Evolutionary conservation across 1,140 invertebrate species (phyloP), one percentile per base, ranked within the genome.

Genomic region (Platyura marginata): DNA sequence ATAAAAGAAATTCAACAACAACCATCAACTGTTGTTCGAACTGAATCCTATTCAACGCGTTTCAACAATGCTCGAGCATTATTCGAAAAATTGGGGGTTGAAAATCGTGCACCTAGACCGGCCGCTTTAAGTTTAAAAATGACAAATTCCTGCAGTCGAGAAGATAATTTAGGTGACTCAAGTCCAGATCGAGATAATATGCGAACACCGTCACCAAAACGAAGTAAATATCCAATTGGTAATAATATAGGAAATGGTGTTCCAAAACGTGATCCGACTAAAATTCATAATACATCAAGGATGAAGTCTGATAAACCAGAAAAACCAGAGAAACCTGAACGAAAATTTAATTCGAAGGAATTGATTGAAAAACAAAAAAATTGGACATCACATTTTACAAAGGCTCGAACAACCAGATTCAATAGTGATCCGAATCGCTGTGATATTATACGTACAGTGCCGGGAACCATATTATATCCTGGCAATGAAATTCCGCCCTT

Each of bases 1-100:
- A 58, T 64, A 21, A 60, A 55, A 44, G 63, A 65, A 48, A 41
- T 39, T 20, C 43, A 55, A 35, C 22, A 46, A 16, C 49, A 54
- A 8, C 54, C 55, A 2, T 52, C 45, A 22, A 79, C 79, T 3
- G 78, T 85, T n/a, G 81, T 81, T 34, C 69, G 86, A 40, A 85
- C 83, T 3, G 86, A 91, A 64, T 88, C 84, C 47, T 85, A 90
- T 57, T 74, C 89, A 47, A 79, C 84, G 15, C 66, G 90, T 39
- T 94, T 95, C 62, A 92, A 92, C 56, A 89, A 83, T 61, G 90
- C 90, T 1, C 68, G 87, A 23, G 89, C 89, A 20, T 69, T 95
- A 19, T 94, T 95, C 63, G 89, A 93, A 60, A 89, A 90, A 54
- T 68, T 94, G 43, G 87, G 87, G 19, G 78, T 81, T 44, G 79